Percentiles rank a stretch among this genome's conserved stretches.
These are phyloP conservation scores for Brachyrhaphis roseni DNA, from an alignment of 2,797 vertebrate species.

Conservation along the genomic window DNA sequence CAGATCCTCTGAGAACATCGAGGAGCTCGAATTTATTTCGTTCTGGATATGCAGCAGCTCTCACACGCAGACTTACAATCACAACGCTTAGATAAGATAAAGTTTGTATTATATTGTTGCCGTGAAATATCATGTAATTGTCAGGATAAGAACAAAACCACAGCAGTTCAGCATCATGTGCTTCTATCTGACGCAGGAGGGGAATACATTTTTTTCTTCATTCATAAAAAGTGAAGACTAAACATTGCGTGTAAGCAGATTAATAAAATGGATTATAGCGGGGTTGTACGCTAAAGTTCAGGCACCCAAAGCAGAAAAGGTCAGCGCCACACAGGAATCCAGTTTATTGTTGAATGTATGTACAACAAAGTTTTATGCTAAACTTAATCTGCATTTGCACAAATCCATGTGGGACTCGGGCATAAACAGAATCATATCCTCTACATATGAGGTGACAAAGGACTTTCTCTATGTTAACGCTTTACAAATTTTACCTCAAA, in stretches of 20 bases:
- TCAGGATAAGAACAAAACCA: background rate
- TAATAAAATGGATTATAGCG: background rate
- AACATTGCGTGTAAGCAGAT: conserved; percentile 1
- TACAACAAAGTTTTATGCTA: background rate
- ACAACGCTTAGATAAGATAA: background rate
- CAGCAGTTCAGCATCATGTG: background rate
- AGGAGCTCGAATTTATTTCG: conserved; percentile 32
- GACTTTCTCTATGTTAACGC: background rate
- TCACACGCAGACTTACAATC: background rate
- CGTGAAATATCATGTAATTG: background rate
- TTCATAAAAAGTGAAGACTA: background rate
- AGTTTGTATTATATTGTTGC: background rate
- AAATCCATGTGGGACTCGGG: background rate
- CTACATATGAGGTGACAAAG: background rate
- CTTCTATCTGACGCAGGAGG: background rate
- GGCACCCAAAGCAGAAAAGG: background rate
- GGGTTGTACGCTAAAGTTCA: background rate
- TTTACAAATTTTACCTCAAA: background rate
- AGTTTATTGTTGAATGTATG: background rate
- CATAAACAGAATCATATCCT: background rate
- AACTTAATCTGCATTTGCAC: background rate
- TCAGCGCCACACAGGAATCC: background rate
- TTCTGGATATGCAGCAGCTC: conserved; percentile 54
- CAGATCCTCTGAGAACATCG: conserved; percentile 13
- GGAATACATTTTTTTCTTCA: background rate